Evolutionary conservation across 2,797 vertebrate species (phyloP).

Genomic region (Enteromius argenteus): DNA sequence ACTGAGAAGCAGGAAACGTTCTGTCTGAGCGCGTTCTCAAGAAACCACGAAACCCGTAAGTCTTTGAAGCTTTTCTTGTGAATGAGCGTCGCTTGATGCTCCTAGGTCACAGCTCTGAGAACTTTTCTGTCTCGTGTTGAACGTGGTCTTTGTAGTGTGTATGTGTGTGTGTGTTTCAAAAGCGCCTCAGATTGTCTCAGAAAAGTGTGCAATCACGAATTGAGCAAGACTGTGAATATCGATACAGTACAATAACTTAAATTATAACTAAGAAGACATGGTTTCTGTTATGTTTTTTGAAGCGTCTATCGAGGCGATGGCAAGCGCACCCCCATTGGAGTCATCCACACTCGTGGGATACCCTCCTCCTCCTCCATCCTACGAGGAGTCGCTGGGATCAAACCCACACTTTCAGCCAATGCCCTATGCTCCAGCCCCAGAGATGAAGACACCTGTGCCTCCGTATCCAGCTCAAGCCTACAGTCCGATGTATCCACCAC

Average conservation of each 20-base stretch:
- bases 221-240: neutral
- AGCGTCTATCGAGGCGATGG: conserved; percentile 47
- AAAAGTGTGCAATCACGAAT: neutral
- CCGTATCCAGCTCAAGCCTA: conserved; percentile 55
- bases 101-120: neutral
- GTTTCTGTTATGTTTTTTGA: neutral
- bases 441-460: conserved; percentile 45
- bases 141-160: neutral
- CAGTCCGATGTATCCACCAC: conserved; percentile 43
- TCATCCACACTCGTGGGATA: conserved; percentile 10
- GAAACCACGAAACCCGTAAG: neutral
- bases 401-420: conserved; percentile 19
- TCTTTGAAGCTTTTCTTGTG: neutral
- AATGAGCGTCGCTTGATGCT: neutral
- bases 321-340: conserved; percentile 65
- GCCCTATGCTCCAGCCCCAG: conserved; percentile 31
- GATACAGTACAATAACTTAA: neutral
- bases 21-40: too few species aligned
- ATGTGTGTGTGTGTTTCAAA: neutral
- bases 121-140: neutral
- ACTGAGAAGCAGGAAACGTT: conserved; percentile 13
- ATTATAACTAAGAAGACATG: neutral
- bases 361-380: conserved; percentile 63
- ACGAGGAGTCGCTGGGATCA: conserved; percentile 57
- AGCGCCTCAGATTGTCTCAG: neutral